Conservation (phyloP, 2,113 vertebrate species). For the Zapus hudsonius region DNA sequence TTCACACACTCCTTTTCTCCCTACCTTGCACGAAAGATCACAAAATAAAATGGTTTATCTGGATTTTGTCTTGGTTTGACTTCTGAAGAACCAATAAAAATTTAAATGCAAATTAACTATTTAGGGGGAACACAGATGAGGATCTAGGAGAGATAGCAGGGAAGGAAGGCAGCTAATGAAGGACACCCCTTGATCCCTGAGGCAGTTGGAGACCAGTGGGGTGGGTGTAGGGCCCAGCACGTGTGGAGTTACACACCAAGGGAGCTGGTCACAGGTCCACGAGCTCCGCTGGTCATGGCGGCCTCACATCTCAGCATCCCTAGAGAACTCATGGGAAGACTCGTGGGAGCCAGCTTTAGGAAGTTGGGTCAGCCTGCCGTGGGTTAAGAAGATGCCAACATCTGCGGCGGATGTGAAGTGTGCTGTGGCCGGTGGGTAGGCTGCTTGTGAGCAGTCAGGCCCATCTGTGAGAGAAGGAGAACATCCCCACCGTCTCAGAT, state of each 20-base stretch:
- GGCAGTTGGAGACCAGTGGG: not conserved
- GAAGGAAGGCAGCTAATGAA: accelerated
- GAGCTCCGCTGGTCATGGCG: not conserved
- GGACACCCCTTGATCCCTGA: too few relatives aligned
- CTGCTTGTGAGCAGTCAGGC: not conserved
- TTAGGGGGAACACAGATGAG: not conserved
- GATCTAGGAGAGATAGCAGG: not conserved
- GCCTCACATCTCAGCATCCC: not conserved
- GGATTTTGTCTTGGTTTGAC: not conserved
- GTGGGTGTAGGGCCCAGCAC: not conserved
- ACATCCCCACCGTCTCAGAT: not conserved
- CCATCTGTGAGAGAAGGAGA: not conserved
- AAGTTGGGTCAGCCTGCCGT: accelerated
- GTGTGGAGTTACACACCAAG: accelerated
- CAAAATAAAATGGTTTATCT: not conserved
- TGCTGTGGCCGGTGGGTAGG: too few relatives aligned
- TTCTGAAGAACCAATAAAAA: not conserved
- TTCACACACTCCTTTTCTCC: not conserved
- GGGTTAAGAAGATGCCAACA: not conserved
- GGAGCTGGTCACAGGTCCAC: too few relatives aligned
- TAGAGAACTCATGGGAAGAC: not conserved
- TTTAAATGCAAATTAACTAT: not conserved
- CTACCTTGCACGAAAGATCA: not conserved
- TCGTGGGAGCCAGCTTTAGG: not conserved
- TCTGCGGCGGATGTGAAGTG: too few relatives aligned